Percentiles rank a stretch among this genome's conserved stretches.
These are phyloP conservation scores for Tringa solitaria DNA, from an alignment of 2,113 vertebrate genomes.

Conservation along the genomic window DNA sequence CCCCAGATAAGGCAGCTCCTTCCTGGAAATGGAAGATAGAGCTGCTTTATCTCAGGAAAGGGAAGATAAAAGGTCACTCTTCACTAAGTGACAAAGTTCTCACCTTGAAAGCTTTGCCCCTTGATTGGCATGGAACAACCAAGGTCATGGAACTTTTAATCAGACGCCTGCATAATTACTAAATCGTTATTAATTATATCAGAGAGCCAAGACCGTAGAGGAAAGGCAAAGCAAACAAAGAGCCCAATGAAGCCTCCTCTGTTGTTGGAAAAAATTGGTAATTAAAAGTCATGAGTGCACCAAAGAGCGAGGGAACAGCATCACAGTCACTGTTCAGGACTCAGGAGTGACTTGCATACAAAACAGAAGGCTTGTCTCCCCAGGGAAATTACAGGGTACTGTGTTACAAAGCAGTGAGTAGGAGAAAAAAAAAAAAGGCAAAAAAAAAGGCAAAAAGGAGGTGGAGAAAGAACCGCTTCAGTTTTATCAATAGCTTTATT, in stretches of 20 bases:
- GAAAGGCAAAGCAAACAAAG: constrained; percentile 68
- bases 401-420: not conserved
- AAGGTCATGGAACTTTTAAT: constrained; percentile 55
- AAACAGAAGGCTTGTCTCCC: constrained; percentile 18
- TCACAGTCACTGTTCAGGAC: constrained; percentile 29
- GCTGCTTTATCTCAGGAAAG: constrained; percentile 23
- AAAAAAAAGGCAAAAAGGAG: not conserved
- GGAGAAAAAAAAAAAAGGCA: not conserved
- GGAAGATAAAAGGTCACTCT: constrained; percentile 44
- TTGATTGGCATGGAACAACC: constrained; percentile 36
- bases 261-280: constrained; percentile 60
- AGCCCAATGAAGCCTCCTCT: constrained; percentile 44
- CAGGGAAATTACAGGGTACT: constrained; percentile 14
- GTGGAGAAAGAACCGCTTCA: not conserved
- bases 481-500: not conserved
- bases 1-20: constrained; percentile 8
- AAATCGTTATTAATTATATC: constrained; percentile 60
- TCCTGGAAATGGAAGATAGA: constrained; percentile 37
- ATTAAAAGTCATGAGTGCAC: constrained; percentile 68
- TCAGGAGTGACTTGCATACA: constrained; percentile 34
- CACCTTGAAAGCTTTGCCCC: constrained; percentile 43
- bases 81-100: constrained; percentile 23
- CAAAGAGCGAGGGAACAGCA: constrained; percentile 44
- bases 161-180: constrained; percentile 54
- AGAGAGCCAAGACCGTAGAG: constrained; percentile 27